A percentile compares a stretch with the other conserved stretches of the same genome.
Evolutionary conservation across 2,113 vertebrate species (phyloP).

Genomic region (Tapirus terrestris): DNA sequence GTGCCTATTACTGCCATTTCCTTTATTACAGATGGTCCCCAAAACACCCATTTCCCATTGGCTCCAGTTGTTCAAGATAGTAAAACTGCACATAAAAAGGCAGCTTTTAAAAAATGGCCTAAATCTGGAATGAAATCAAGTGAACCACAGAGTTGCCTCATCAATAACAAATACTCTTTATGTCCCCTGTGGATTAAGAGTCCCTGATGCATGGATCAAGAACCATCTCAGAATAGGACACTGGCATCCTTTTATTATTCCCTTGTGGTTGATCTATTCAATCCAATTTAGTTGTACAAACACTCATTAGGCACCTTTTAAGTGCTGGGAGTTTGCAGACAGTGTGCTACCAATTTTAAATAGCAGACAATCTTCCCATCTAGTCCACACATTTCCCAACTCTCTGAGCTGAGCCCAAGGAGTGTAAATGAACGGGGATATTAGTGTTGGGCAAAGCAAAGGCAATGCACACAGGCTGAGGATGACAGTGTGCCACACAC

Average conservation of each 20-base stretch:
- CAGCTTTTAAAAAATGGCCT: slow-evolving; percentile 30
- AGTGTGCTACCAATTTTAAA: neutral
- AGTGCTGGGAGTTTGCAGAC: neutral
- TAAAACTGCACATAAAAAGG: slow-evolving; percentile 62
- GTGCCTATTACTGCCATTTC: slow-evolving; percentile 5
- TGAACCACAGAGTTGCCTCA: neutral
- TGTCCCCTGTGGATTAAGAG: neutral
- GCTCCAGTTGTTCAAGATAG: slow-evolving; percentile 54
- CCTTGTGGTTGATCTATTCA: neutral
- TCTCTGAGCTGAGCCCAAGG: neutral
- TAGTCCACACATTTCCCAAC: neutral
- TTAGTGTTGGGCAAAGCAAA: neutral
- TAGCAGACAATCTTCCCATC: neutral
- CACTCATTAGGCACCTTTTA: neutral
- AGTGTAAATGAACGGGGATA: neutral
- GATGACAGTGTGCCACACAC: fast-evolving
- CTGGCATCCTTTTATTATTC: neutral
- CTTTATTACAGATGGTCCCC: slow-evolving; percentile 29
- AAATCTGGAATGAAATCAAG: slow-evolving; percentile 60
- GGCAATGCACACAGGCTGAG: neutral
- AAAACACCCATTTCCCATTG: slow-evolving; percentile 49
- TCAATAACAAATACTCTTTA: slow-evolving; percentile 30
- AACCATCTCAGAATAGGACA: neutral
- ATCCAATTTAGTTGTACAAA: neutral
- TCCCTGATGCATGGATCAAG: neutral